Base-by-base conservation (phyloP, 2,113 vertebrate species). In the Atrichornis clamosus region DNA sequence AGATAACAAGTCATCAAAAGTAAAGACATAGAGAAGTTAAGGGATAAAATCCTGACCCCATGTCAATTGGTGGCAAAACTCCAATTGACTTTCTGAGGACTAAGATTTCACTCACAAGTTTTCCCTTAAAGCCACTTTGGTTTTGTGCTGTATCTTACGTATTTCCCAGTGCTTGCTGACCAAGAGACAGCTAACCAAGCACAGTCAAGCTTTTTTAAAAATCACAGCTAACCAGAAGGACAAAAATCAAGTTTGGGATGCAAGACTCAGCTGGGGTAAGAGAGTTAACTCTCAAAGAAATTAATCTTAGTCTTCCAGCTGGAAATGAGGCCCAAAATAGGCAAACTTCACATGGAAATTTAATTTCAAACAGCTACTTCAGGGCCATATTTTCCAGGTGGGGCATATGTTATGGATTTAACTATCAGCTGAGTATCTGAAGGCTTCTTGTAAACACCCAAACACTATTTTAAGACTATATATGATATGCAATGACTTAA, bases 351-450 rank as follows among this genome's bases (percentile, higher is more conserved):
- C 53, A 77, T 78, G 68, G 92, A 96, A 94, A 90, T 92, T 92
- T 89, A 78, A 94, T 94, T 96, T 86, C 49, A 55, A 93, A 59
- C 68, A 89, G 78, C 56, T 85, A 92, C 96, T 96, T 93, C 80
- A 84, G 83, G 76, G 68, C 41, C 75, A 60, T 93, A 65, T 93
- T 95, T 92, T 95, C 92, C 93, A 94, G 90, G 85, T 94, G 93
- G 78, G 82, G 68, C 83, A 90, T 81, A 90, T 84, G 93, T 95
- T 95, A 96, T 20, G 19, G 44, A 95, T 95, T 96, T 92, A 94
- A 85, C 58, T 72, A 92, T 95, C 92, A 92, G 69, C 63, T 78
- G 68, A 84, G 41, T 89, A 83, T 80, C 87, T 93, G 64, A 88
- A 93, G 49, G 94, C n/a, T 90, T 69, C n/a, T 70, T 78, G 26